A percentile compares a stretch with the other conserved stretches of the same genome.
These are phyloP conservation scores for Todiramphus saurophagus DNA, from an alignment of 2,113 vertebrate genomes.

Conservation along the genomic window DNA sequence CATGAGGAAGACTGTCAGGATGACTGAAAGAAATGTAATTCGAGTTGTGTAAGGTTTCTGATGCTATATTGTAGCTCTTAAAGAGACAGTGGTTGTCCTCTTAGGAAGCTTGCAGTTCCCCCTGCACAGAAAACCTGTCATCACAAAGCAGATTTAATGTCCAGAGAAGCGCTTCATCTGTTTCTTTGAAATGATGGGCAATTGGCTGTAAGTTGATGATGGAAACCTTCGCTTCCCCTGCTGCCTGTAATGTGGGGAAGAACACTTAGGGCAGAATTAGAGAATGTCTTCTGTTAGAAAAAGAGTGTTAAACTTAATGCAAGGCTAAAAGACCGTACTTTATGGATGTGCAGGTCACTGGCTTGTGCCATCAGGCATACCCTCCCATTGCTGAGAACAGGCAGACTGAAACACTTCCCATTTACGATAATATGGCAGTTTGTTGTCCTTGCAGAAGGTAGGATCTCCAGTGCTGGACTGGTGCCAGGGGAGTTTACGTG, in stretches of 20 bases:
- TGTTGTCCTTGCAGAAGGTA: background rate
- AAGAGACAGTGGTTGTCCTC: background rate
- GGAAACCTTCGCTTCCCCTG: background rate
- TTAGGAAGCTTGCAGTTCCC: background rate
- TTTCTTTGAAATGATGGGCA: background rate
- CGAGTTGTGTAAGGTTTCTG: background rate
- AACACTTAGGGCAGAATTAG: background rate
- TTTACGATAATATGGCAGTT: background rate
- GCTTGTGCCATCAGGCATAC: background rate
- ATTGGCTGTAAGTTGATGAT: background rate
- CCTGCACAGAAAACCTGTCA: background rate
- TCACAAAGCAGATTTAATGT: background rate
- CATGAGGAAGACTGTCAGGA: background rate
- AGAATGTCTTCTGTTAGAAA: background rate
- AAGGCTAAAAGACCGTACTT: background rate
- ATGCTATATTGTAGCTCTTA: background rate
- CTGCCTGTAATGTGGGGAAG: background rate
- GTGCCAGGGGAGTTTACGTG: background rate
- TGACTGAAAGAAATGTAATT: background rate
- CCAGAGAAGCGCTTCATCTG: background rate
- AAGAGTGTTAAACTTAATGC: background rate
- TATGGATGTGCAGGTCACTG: background rate
- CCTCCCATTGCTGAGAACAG: background rate
- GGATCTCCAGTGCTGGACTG: background rate
- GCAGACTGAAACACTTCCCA: rapidly evolving